Conservation (phyloP, 35 echinoderm and acorn worm genomes). For the Lytechinus variegatus region DNA sequence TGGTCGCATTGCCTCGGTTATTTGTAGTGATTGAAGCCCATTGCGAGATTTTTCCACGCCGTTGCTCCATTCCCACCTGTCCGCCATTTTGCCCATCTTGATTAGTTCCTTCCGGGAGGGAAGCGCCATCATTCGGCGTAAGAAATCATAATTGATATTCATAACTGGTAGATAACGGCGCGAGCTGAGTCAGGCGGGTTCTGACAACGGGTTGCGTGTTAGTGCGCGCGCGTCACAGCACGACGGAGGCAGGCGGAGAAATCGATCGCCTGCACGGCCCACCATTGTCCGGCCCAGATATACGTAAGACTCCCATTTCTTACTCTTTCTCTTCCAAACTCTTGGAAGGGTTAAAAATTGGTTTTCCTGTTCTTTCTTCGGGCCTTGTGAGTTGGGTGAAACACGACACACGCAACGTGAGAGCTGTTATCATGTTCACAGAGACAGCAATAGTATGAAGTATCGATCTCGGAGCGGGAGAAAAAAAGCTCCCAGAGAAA, state of each 20-base stretch:
- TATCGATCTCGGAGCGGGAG: background rate
- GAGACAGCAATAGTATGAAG: background rate
- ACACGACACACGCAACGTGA: background rate
- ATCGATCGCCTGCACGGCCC: constrained; percentile 39
- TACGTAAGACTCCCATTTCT: background rate
- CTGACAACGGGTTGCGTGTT: background rate
- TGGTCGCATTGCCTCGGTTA: constrained; percentile 5
- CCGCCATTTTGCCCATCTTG: constrained; percentile 45
- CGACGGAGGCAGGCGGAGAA: background rate
- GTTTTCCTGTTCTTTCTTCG: constrained; percentile 26
- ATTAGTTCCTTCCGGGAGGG: constrained; percentile 51
- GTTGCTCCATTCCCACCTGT: constrained; percentile 26
- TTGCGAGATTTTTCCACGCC: constrained; percentile 40
- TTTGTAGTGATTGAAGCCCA: constrained; percentile 42
- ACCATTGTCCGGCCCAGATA: background rate
- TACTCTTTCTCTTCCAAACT: constrained; percentile 3
- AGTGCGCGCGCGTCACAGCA: constrained; percentile 5
- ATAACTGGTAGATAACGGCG: constrained; percentile 51
- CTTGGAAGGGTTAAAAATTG: constrained; percentile 44
- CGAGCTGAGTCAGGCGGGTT: background rate
- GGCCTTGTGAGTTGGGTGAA: constrained; percentile 22
- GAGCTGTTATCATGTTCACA: background rate
- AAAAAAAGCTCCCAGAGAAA: background rate
- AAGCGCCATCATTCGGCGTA: constrained; percentile 53
- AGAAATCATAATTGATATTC: constrained; percentile 59